phyloP scores from a whole-genome alignment of 2,888 invertebrate genomes.

The Cerceris ruficornis region DNA sequence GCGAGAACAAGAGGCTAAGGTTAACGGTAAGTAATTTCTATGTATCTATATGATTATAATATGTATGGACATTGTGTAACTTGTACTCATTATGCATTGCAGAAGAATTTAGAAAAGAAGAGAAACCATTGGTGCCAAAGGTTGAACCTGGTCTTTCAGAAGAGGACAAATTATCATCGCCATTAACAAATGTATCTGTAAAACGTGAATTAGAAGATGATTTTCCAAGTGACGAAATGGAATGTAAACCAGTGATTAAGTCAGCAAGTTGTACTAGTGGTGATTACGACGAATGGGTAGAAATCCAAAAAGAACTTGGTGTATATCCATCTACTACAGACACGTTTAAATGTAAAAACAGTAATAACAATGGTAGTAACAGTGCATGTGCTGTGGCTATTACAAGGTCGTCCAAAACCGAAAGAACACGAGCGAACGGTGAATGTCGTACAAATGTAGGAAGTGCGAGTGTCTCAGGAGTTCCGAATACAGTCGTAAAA shows the following conservation, averaged over 20 bases:
- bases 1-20: slow-evolving; percentile 83
- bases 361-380: slow-evolving; percentile 61
- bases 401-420: slow-evolving; percentile 66
- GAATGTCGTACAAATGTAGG: slow-evolving; percentile 68
- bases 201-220: slow-evolving; percentile 79
- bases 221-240: slow-evolving; percentile 73
- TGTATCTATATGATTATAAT: neutral
- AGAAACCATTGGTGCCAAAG: slow-evolving; percentile 78
- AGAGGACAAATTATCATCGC: slow-evolving; percentile 65
- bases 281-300: slow-evolving; percentile 87
- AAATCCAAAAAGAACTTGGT: slow-evolving; percentile 86
- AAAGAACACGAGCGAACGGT: slow-evolving; percentile 78
- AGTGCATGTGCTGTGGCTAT: slow-evolving; percentile 56
- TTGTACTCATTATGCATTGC: slow-evolving; percentile 27
- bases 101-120: slow-evolving; percentile 79
- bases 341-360: slow-evolving; percentile 71
- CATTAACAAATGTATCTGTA: slow-evolving; percentile 73
- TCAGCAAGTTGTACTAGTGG: slow-evolving; percentile 76
- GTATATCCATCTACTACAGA: slow-evolving; percentile 77
- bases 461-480: slow-evolving; percentile 59
- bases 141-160: slow-evolving; percentile 76
- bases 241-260: slow-evolving; percentile 74
- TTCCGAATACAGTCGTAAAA: slow-evolving; percentile 59
- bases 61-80: neutral
- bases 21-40: slow-evolving; percentile 69